phyloP scores from a whole-genome alignment of 2,888 invertebrate genomes.

The Aricia artaxerxes region DNA sequence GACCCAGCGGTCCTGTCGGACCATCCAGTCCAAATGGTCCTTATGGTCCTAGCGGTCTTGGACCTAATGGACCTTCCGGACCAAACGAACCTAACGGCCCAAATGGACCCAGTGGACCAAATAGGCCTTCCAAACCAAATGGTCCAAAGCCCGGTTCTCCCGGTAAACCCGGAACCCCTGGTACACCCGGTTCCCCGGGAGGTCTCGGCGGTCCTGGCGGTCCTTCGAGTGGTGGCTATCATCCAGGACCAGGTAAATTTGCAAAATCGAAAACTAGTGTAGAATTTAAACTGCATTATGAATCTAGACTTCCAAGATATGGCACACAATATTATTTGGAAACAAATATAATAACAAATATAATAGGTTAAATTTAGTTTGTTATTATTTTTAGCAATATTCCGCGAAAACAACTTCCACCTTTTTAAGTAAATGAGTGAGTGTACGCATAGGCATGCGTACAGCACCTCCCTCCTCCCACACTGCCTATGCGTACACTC shows the following conservation, averaged over 20 bases:
- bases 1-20: slow-evolving; percentile 38
- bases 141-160: slow-evolving; percentile 44
- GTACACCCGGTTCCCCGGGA: slow-evolving; percentile 51
- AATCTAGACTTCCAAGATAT: not conserved
- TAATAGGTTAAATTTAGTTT: no score
- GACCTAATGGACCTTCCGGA: slow-evolving; percentile 39
- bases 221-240: not conserved
- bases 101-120: slow-evolving; percentile 42
- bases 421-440: no score
- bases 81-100: slow-evolving; percentile 37
- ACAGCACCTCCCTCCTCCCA: no score
- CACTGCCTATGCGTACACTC: no score
- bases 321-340: no score
- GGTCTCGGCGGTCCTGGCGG: slow-evolving; percentile 34
- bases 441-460: no score
- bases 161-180: slow-evolving; percentile 50
- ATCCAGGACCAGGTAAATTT: not conserved
- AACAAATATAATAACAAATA: no score
- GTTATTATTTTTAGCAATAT: no score
- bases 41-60: slow-evolving; percentile 43
- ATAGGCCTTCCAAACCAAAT: slow-evolving; percentile 47
- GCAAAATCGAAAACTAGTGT: not conserved
- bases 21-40: slow-evolving; percentile 50
- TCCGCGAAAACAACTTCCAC: no score
- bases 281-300: not conserved